phyloP scores from a whole-genome alignment of 2,113 vertebrate genomes.

The Corvus cornix region DNA sequence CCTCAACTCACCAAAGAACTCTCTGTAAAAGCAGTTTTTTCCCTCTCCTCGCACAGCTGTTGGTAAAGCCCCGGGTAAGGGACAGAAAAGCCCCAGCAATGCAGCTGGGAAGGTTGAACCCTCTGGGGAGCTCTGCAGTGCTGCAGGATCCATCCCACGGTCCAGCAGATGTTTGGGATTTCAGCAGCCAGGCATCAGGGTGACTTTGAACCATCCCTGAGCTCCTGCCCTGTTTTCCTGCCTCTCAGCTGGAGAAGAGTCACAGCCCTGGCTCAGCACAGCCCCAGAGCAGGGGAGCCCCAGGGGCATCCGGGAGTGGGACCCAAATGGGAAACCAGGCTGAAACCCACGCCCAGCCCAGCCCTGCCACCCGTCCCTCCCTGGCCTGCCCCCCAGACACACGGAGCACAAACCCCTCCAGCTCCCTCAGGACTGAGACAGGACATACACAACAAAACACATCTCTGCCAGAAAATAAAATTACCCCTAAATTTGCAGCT shows the following conservation, averaged over 20 bases:
- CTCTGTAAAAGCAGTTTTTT: background rate
- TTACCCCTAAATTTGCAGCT: background rate
- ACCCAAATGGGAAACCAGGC: fast-evolving
- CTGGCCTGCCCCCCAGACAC: background rate
- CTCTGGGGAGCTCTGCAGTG: background rate
- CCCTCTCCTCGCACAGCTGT: background rate
- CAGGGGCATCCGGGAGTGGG: no score
- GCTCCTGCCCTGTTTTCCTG: background rate
- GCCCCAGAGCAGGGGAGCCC: background rate
- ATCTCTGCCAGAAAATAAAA: background rate
- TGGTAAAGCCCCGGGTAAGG: background rate
- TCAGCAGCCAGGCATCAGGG: background rate
- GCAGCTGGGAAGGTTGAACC: background rate
- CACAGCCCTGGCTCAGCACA: background rate
- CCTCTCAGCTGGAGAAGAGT: background rate
- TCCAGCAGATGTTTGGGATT: background rate
- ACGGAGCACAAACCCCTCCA: background rate
- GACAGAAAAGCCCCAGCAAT: background rate
- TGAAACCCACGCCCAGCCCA: background rate
- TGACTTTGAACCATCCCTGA: background rate
- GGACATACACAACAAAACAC: background rate
- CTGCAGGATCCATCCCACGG: background rate
- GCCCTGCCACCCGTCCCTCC: background rate
- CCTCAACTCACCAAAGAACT: background rate
- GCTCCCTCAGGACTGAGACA: background rate